A percentile compares a stretch with the other conserved stretches of the same genome.
These are phyloP conservation scores for Drosophila murphyi DNA, from an alignment of 1,140 invertebrate genomes.

Conservation along the genomic window DNA sequence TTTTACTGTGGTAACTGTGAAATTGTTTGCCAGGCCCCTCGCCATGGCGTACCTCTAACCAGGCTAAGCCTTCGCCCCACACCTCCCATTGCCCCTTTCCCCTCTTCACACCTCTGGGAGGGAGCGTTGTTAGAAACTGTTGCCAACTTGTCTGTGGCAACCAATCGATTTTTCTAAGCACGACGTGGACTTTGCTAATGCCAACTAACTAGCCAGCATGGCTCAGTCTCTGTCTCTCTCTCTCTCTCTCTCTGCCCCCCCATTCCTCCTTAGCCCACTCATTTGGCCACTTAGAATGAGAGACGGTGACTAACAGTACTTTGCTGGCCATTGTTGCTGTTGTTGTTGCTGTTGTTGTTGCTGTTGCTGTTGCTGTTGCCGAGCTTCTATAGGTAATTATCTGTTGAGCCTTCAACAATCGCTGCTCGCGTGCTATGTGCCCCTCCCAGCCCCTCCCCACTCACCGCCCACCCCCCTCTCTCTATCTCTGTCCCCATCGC, in stretches of 20 bases:
- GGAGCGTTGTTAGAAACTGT: conserved; percentile 8
- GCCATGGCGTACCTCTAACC: conserved; percentile 6
- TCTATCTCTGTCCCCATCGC: background rate
- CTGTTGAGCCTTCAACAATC: conserved; percentile 62
- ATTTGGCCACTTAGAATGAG: conserved; percentile 29
- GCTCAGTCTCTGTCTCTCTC: conserved; percentile 7
- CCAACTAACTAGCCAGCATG: conserved; percentile 26
- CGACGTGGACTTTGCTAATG: conserved; percentile 36
- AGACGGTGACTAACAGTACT: conserved; percentile 52
- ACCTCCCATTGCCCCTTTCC: too few species aligned
- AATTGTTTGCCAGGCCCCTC: conserved; percentile 40
- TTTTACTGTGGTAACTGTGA: conserved; percentile 39
- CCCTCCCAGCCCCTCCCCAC: background rate
- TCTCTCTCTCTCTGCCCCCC: background rate
- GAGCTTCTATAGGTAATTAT: conserved; percentile 54
- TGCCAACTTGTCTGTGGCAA: conserved; percentile 48
- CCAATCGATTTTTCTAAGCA: conserved; percentile 42
- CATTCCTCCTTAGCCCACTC: background rate
- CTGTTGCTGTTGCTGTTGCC: background rate
- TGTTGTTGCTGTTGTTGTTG: conserved; percentile 28
- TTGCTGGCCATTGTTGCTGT: conserved; percentile 6
- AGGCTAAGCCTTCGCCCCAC: background rate
- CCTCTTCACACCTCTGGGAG: background rate
- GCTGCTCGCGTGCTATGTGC: conserved; percentile 46
- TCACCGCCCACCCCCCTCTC: background rate